Conservation (phyloP, 1,140 invertebrate genomes). For the Tenebrio molitor region DNA sequence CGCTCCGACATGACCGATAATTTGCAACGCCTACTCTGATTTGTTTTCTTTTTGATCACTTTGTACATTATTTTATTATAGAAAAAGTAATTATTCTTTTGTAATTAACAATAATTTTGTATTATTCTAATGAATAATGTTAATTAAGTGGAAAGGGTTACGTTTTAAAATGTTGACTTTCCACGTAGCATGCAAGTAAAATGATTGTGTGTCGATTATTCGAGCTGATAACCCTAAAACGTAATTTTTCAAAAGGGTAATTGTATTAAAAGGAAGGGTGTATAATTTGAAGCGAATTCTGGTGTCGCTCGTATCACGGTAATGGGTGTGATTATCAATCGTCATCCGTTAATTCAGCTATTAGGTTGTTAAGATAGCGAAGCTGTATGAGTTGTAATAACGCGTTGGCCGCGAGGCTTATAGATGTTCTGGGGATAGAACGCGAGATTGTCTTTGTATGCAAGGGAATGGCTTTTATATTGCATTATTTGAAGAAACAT, state of each 20-base stretch:
- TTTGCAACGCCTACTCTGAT: too few relatives aligned
- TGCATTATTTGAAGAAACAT: slow-evolving; percentile 50
- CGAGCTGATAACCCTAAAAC: neutral
- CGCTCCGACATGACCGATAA: too few relatives aligned
- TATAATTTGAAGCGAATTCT: neutral
- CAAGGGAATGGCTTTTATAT: slow-evolving; percentile 50
- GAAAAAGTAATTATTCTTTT: too few relatives aligned
- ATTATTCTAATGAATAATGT: too few relatives aligned
- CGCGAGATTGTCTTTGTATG: slow-evolving; percentile 25
- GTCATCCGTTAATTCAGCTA: slow-evolving; percentile 6
- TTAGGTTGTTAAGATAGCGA: slow-evolving; percentile 27
- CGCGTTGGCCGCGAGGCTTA: neutral
- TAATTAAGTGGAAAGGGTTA: too few relatives aligned
- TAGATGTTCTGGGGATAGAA: neutral
- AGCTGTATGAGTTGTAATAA: slow-evolving; percentile 14
- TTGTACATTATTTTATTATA: too few relatives aligned
- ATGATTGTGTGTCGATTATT: neutral
- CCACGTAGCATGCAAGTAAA: slow-evolving; percentile 22
- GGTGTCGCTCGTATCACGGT: neutral
- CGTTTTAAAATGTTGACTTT: too few relatives aligned
- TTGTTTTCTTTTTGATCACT: too few relatives aligned
- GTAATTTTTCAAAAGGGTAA: slow-evolving; percentile 16
- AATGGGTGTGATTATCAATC: slow-evolving; percentile 27
- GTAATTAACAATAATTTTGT: too few relatives aligned
- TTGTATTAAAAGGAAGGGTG: neutral